phyloP scores from a whole-genome alignment of 2,797 vertebrate genomes.

The Typhlichthys eigenmanni region DNA sequence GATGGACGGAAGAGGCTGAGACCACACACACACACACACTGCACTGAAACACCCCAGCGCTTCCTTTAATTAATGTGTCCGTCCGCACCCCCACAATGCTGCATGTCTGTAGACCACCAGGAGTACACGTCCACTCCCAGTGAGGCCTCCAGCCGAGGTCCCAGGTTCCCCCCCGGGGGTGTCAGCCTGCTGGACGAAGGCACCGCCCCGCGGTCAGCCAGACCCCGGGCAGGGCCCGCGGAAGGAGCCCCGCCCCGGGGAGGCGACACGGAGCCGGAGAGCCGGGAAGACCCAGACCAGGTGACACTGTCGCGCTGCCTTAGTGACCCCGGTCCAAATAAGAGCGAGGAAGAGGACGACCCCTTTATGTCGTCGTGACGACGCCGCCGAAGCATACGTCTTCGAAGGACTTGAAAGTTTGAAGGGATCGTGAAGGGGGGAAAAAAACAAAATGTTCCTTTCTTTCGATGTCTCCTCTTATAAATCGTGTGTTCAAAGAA shows the following conservation, averaged over 20 bases:
- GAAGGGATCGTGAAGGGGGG: neutral
- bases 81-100: rapidly evolving
- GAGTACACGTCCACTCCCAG: conserved; percentile 51
- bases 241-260: neutral
- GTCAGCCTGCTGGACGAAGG: too few species aligned
- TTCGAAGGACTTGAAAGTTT: conserved; percentile 2
- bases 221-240: neutral
- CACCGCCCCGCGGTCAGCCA: neutral
- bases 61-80: neutral
- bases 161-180: neutral
- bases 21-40: neutral
- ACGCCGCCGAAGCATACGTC: conserved; percentile 8
- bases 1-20: too few species aligned
- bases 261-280: conserved; percentile 45
- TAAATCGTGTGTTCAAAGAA: neutral
- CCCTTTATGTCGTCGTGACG: conserved; percentile 60
- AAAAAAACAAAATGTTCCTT: neutral
- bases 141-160: conserved; percentile 33
- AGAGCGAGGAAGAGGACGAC: conserved; percentile 71
- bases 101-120: conserved; percentile 55
- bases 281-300: conserved; percentile 76
- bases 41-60: too few species aligned
- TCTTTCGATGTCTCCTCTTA: neutral
- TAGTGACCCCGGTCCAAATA: conserved; percentile 86
- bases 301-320: conserved; percentile 80